Evolutionary conservation across 2,113 vertebrate genomes (phyloP).

Genomic region (Neodon shergylaensis): DNA sequence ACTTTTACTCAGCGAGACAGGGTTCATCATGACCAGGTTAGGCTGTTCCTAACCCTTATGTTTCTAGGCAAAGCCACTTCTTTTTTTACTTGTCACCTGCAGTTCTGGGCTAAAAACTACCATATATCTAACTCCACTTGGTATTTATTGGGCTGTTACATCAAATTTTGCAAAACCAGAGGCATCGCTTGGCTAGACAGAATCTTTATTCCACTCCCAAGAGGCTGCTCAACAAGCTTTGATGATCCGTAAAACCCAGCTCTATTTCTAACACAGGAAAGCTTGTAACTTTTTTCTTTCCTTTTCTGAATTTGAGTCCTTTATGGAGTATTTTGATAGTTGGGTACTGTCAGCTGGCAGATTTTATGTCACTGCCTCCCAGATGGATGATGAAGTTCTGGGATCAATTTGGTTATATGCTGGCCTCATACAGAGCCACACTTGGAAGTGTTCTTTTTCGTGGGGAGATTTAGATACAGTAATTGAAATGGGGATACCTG

Average conservation of each 20-base stretch:
- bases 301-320: constrained; percentile 53
- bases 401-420: neutral
- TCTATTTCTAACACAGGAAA: neutral
- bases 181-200: neutral
- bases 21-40: fast-evolving
- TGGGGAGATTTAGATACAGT: constrained; percentile 52
- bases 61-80: neutral
- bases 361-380: constrained; percentile 35
- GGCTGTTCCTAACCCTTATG: neutral
- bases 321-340: constrained; percentile 36
- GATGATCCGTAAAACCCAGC: constrained; percentile 45
- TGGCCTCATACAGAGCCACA: neutral
- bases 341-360: neutral
- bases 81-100: neutral
- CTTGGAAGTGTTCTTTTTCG: constrained; percentile 59
- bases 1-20: too few species aligned
- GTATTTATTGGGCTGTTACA: constrained; percentile 20
- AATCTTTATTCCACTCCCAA: neutral
- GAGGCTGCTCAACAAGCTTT: neutral
- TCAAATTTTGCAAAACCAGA: constrained; percentile 54
- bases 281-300: constrained; percentile 26
- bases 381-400: neutral
- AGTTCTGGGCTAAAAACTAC: neutral
- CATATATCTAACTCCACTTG: neutral
- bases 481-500: constrained; percentile 32